These are phyloP conservation scores for Drosophila peninsularis DNA, from an alignment of 2,888 invertebrate species.

Conservation along the genomic window DNA sequence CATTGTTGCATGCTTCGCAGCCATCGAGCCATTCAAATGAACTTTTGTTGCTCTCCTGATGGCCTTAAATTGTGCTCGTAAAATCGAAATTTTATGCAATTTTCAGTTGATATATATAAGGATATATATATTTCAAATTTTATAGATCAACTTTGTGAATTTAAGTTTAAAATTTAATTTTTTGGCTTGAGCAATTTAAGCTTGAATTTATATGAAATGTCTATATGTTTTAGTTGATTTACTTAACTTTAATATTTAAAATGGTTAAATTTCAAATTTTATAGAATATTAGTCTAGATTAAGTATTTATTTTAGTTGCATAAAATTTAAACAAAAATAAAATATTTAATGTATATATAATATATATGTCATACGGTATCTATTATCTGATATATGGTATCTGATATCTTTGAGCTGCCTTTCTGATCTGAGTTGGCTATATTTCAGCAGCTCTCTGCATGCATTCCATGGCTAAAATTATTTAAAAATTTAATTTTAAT, in stretches of 20 bases:
- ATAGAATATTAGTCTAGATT: not conserved
- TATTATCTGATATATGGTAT: no score
- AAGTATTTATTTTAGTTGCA: not conserved
- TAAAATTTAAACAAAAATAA: not conserved
- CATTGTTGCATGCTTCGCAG: slow-evolving; percentile 33
- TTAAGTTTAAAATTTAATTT: not conserved
- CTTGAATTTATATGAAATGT: not conserved
- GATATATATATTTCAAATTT: not conserved
- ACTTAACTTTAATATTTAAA: not conserved
- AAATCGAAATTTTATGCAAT: slow-evolving; percentile 1
- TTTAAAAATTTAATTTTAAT: not conserved
- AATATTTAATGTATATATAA: no score
- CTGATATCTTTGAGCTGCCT: no score
- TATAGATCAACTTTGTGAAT: not conserved
- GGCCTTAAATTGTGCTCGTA: slow-evolving; percentile 16
- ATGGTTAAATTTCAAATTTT: no score
- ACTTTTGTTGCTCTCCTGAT: slow-evolving; percentile 14
- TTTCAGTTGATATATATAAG: not conserved
- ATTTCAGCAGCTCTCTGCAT: not conserved
- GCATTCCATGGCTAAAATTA: not conserved
- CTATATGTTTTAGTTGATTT: not conserved
- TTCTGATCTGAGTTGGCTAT: not conserved
- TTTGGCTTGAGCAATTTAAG: not conserved
- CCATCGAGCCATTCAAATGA: slow-evolving; percentile 32
- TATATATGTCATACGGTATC: no score